Evolutionary conservation across 2,797 vertebrate species (phyloP).

Genomic region (Clarias laeviceps): DNA sequence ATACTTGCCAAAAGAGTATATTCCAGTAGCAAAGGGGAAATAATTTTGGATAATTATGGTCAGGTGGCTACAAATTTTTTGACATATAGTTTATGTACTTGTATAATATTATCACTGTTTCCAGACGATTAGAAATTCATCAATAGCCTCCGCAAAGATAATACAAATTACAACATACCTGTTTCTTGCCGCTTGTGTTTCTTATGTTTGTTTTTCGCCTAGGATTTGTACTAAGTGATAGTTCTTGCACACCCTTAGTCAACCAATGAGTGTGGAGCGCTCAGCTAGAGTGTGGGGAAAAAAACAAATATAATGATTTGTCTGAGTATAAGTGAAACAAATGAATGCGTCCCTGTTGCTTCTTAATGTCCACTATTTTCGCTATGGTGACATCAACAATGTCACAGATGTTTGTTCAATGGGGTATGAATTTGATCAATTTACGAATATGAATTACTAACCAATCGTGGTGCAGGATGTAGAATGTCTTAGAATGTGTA

Average conservation of each 20-base stretch:
- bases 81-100: too few relatives aligned
- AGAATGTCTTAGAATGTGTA: not conserved
- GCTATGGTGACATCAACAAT: not conserved
- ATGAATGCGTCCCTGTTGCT: not conserved
- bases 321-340: not conserved
- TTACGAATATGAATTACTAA: not conserved
- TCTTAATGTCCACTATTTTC: not conserved
- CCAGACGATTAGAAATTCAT: not conserved
- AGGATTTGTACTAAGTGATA: not conserved
- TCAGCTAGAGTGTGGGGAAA: not conserved
- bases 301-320: not conserved
- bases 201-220: not conserved
- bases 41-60: not conserved
- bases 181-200: not conserved
- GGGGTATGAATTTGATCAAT: not conserved
- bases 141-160: not conserved
- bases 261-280: not conserved
- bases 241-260: not conserved
- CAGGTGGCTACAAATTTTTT: too few relatives aligned
- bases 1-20: not conserved
- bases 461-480: not conserved
- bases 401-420: not conserved
- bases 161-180: not conserved
- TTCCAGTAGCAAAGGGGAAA: not conserved
- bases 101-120: too few relatives aligned